Evolutionary conservation across 1,140 invertebrate species (phyloP).

Genomic region (Colletes latitarsis): DNA sequence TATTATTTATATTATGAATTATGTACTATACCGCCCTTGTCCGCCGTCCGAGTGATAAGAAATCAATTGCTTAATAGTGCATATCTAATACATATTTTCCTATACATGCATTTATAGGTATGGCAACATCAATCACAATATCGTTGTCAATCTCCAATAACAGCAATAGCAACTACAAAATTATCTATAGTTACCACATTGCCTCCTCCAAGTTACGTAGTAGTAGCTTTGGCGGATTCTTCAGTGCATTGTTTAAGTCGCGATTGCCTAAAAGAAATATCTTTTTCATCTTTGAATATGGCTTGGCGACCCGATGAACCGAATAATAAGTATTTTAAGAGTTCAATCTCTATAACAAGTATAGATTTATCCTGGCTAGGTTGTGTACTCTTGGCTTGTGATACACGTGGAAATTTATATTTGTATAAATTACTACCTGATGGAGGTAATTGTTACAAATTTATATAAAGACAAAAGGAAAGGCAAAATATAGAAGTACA

Average conservation of each 20-base stretch:
- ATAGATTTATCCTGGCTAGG: conserved; percentile 90
- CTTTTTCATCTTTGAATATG: conserved; percentile 80
- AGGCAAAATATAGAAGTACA: not conserved
- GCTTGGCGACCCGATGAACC: conserved; percentile 81
- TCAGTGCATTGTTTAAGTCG: conserved; percentile 88
- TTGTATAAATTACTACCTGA: conserved; percentile 85
- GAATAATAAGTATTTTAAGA: conserved; percentile 79
- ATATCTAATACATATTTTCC: not conserved
- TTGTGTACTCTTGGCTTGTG: conserved; percentile 87
- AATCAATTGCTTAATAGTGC: too few relatives aligned
- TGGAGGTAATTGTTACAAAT: conserved; percentile 57
- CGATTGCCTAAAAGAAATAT: conserved; percentile 88
- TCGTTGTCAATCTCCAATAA: conserved; percentile 79
- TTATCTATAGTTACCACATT: conserved; percentile 84
- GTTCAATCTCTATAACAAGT: conserved; percentile 81
- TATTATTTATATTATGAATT: too few relatives aligned
- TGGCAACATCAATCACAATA: conserved; percentile 87
- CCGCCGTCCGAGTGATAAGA: not conserved
- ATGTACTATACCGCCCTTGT: too few relatives aligned
- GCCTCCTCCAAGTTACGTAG: conserved; percentile 85
- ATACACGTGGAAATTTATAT: conserved; percentile 88
- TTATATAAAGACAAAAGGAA: not conserved
- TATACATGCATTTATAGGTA: conserved; percentile 75
- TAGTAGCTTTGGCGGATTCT: conserved; percentile 88
- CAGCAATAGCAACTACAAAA: conserved; percentile 83